Base-by-base conservation (phyloP, 2,797 vertebrate genomes). In the Setipinna tenuifilis region DNA sequence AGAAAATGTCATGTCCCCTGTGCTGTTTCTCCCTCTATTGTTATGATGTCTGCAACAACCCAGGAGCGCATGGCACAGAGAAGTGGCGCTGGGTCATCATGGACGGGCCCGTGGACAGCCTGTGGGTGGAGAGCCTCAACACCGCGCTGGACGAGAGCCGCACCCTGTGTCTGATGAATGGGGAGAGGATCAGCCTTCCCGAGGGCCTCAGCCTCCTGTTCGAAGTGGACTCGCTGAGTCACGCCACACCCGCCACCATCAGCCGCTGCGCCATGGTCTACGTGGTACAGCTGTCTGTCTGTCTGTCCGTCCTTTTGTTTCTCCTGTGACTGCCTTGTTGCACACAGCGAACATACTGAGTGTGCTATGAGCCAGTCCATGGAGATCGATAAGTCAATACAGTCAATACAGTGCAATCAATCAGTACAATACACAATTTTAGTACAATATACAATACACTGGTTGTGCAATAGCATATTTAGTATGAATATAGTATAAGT, bases 61-160 rank as follows among this genome's bases (percentile, higher is more conserved):
- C 71, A 91, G 90, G 50, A 83, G 41, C 85, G 4, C 17, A 46
- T 31, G 12, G 59, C 68, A 84, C 46, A 84, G 89, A 91, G 11
- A 82, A 71, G 1, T 95, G 94, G 93, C 91, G 93, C 16, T 95
- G 94, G 94, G 88, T 95, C 68, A 85, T 95, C 28, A 84, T 95
- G 83, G 94, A 95, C 81, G 94, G 94, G 3, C 94, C 94, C 6
- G 92, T 94, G 21, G 94, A 95, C 80, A 88, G 86, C 16, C 48
- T 89, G 1, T 94, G 94, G 94, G 90, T 93, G 65, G 94, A 95
- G 89, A 94, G 91, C 41, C 89, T 94, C 0, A 94, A 94, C 88
- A 89, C 92, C 14, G 88, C 91, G 75, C 88, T 94, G 2, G 94
- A 94, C 86, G 92, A 94, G 41, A 93, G 87, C 1, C 89, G 86